Conservation (phyloP, 2,888 invertebrate species). For the Pseudococcus viburni region DNA sequence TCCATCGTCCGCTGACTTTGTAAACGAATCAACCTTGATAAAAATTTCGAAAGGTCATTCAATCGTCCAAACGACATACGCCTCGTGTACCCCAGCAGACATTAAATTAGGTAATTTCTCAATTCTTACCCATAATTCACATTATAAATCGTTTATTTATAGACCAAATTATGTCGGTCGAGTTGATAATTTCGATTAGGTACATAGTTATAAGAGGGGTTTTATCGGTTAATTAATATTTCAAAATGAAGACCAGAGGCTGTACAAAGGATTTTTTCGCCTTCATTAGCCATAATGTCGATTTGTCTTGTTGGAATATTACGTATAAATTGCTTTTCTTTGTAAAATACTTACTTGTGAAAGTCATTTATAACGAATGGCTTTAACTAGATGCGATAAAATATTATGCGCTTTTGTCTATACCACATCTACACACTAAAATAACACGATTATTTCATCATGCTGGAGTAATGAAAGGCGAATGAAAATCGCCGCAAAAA, state of each 20-base stretch:
- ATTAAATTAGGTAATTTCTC: neutral
- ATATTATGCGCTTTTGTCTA: constrained; percentile 38
- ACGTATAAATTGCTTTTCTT: constrained; percentile 55
- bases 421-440: neutral
- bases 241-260: constrained; percentile 19
- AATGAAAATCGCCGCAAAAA: constrained; percentile 26
- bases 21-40: neutral
- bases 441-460: constrained; percentile 55
- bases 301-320: constrained; percentile 43
- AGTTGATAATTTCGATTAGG: neutral
- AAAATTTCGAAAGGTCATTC: neutral
- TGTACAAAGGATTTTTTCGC: constrained; percentile 48
- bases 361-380: constrained; percentile 45
- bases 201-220: constrained; percentile 9
- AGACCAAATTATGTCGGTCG: neutral
- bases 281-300: constrained; percentile 7
- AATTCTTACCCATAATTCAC: neutral
- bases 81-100: neutral
- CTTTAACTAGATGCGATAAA: constrained; percentile 37
- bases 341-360: constrained; percentile 29
- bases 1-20: neutral
- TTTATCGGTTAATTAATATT: constrained; percentile 52
- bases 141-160: neutral
- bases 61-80: neutral
- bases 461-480: constrained; percentile 21